Evolutionary conservation across 2,113 vertebrate genomes (phyloP).

Genomic region (Ahaetulla prasina): DNA sequence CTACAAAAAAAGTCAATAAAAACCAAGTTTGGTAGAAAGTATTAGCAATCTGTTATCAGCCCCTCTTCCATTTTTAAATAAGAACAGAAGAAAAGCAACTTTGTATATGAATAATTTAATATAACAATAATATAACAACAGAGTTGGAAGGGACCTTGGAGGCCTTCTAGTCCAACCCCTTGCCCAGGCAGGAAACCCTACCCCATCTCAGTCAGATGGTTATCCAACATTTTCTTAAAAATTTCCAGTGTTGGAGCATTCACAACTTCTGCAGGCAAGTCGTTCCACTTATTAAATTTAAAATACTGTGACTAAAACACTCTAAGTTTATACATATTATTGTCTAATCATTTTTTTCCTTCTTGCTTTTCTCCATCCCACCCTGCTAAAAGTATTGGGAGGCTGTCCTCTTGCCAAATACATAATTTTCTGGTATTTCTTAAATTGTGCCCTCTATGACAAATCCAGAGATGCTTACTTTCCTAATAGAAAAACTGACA

Average conservation of each 20-base stretch:
- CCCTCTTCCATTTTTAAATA: neutral
- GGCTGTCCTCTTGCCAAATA: neutral
- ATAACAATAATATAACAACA: no score
- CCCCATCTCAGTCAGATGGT: no score
- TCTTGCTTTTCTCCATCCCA: neutral
- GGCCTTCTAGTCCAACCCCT: no score
- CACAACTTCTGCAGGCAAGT: no score
- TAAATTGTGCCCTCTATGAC: neutral
- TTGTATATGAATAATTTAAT: neutral
- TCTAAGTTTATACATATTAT: neutral
- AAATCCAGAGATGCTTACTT: neutral
- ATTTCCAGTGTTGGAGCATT: no score
- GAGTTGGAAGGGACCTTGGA: no score
- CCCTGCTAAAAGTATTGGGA: neutral
- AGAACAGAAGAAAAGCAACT: neutral
- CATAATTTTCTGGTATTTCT: neutral
- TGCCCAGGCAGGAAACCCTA: no score
- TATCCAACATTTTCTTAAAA: no score
- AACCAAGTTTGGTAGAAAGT: neutral
- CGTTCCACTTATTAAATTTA: no score
- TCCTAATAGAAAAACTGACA: neutral
- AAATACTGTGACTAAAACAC: neutral
- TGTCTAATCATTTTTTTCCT: neutral
- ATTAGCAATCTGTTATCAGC: neutral
- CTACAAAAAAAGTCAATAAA: neutral